Evolutionary conservation across 2,888 invertebrate species (phyloP).

Genomic region (Lepeophtheirus nordmannii): DNA sequence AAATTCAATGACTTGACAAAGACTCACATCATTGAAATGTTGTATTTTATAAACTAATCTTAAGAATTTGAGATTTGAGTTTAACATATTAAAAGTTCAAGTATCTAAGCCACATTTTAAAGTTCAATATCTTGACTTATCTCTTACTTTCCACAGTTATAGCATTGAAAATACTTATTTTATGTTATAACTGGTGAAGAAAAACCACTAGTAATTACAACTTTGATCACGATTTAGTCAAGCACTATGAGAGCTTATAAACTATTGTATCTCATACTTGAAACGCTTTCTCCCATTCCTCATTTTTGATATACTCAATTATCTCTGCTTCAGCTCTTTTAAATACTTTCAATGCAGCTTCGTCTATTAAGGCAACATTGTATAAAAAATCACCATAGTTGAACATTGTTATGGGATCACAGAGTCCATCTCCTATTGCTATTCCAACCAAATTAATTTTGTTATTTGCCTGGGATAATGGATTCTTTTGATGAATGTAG

Average conservation of each 20-base stretch:
- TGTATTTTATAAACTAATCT: too few relatives aligned
- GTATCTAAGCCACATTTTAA: too few relatives aligned
- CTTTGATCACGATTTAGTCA: too few relatives aligned
- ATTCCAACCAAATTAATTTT: constrained; percentile 41
- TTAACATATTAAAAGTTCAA: too few relatives aligned
- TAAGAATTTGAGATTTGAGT: too few relatives aligned
- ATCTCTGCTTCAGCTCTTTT: constrained; percentile 27
- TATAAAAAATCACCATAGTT: constrained; percentile 36
- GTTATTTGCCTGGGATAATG: constrained; percentile 45
- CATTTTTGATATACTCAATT: constrained; percentile 40
- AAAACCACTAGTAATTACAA: too few relatives aligned
- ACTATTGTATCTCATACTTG: constrained; percentile 34
- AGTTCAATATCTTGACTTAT: too few relatives aligned
- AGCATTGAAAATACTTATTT: too few relatives aligned
- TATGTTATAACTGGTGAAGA: too few relatives aligned
- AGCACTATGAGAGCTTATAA: not conserved
- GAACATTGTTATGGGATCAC: constrained; percentile 31
- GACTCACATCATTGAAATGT: too few relatives aligned
- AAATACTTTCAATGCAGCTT: constrained; percentile 29
- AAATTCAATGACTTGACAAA: too few relatives aligned
- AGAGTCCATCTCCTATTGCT: constrained; percentile 31
- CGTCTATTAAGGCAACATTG: constrained; percentile 32
- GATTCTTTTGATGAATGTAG: constrained; percentile 51
- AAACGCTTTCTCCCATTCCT: constrained; percentile 53
- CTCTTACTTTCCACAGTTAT: too few relatives aligned